Conservation (phyloP, 2,888 invertebrate genomes). For the Iphiclides podalirius region DNA sequence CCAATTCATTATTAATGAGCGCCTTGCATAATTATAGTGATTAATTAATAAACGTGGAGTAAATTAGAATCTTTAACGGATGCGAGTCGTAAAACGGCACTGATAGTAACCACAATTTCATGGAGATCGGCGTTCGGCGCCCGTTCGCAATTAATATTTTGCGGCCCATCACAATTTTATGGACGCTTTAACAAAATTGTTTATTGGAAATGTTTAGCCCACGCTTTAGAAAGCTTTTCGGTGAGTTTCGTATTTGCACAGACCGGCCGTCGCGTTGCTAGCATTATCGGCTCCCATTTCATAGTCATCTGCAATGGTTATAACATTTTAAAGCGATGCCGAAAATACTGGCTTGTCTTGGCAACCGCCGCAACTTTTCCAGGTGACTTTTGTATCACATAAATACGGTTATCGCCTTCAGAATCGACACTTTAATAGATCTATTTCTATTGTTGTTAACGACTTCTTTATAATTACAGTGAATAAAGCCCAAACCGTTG, state of each 20-base stretch:
- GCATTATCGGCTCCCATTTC: slow-evolving; percentile 36
- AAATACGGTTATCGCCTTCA: slow-evolving; percentile 40
- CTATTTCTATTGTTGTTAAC: too few relatives aligned
- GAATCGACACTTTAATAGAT: too few relatives aligned
- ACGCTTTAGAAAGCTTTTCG: slow-evolving; percentile 23
- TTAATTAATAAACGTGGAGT: too few relatives aligned
- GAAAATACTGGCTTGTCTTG: slow-evolving; percentile 50
- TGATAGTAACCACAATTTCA: slow-evolving; percentile 6
- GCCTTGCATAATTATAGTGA: too few relatives aligned
- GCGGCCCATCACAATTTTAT: slow-evolving; percentile 12
- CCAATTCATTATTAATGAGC: too few relatives aligned
- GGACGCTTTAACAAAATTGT: slow-evolving; percentile 7
- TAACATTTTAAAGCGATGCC: slow-evolving; percentile 31
- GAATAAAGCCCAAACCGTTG: too few relatives aligned
- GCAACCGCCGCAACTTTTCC: slow-evolving; percentile 61
- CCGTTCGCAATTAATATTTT: slow-evolving; percentile 11
- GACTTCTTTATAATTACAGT: too few relatives aligned
- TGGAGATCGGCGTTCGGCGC: slow-evolving; percentile 7
- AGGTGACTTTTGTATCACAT: slow-evolving; percentile 60
- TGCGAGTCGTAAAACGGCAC: slow-evolving; percentile 19
- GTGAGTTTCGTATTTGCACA: slow-evolving; percentile 8
- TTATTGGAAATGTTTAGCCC: slow-evolving; percentile 22
- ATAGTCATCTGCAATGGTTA: slow-evolving; percentile 33
- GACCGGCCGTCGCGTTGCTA: slow-evolving; percentile 8
- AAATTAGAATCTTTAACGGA: slow-evolving; percentile 13